These are phyloP conservation scores for Ageneiosus marmoratus DNA, from an alignment of 2,113 vertebrate genomes.

Conservation along the genomic window DNA sequence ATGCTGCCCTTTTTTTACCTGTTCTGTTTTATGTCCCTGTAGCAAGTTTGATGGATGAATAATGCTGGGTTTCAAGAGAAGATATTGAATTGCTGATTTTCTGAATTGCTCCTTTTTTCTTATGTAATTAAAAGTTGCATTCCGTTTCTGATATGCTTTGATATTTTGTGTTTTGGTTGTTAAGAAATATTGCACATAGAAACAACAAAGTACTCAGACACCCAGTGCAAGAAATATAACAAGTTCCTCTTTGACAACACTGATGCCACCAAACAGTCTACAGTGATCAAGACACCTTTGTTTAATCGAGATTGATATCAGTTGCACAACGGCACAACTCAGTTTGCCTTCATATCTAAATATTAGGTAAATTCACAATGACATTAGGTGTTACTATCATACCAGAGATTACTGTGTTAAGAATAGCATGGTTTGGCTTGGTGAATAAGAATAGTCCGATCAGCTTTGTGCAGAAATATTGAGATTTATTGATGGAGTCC, in stretches of 20 bases:
- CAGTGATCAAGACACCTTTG: neutral
- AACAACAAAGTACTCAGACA: neutral
- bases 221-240: neutral
- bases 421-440: neutral
- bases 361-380: neutral
- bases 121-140: conserved; percentile 51
- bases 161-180: neutral
- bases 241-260: neutral
- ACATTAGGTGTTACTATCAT: neutral
- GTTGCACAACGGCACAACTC: neutral
- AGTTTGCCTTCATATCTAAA: neutral
- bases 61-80: conserved; percentile 14
- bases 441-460: neutral
- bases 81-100: conserved; percentile 18
- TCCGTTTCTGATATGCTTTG: conserved; percentile 30
- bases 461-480: neutral
- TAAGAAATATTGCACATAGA: neutral
- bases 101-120: conserved; percentile 15
- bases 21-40: conserved; percentile 21
- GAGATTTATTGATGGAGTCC: neutral
- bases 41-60: neutral
- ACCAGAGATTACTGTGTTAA: neutral
- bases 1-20: conserved; percentile 13
- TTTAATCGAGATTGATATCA: too few species aligned
- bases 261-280: neutral